phyloP scores from a whole-genome alignment of 1,140 invertebrate genomes.

The Lethocerus indicus region DNA sequence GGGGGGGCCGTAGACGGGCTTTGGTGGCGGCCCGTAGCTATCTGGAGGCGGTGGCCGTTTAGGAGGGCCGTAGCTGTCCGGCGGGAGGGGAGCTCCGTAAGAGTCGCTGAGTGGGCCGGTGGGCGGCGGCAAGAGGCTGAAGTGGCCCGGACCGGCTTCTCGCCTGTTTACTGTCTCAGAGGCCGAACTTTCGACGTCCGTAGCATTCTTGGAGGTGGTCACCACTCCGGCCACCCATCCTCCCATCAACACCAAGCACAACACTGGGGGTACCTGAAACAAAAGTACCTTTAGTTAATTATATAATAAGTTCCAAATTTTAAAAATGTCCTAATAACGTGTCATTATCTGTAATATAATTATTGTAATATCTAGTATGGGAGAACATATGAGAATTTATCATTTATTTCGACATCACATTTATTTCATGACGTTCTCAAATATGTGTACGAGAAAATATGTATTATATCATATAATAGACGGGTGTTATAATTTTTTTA shows the following conservation, averaged over 20 bases:
- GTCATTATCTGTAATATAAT: too few species aligned
- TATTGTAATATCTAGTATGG: too few species aligned
- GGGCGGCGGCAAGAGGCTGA: constrained; percentile 16
- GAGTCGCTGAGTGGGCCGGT: too few species aligned
- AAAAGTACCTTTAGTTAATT: constrained; percentile 1
- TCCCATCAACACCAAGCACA: constrained; percentile 8
- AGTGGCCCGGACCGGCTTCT: constrained; percentile 8
- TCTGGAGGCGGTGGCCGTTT: constrained; percentile 18
- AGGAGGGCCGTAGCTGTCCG: constrained; percentile 19
- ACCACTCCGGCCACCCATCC: constrained; percentile 7
- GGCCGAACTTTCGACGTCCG: constrained; percentile 3
- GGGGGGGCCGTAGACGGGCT: constrained; percentile 25
- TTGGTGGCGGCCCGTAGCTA: constrained; percentile 12
- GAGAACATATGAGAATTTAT: too few species aligned
- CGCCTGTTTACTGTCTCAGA: constrained; percentile 9
- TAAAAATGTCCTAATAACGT: too few species aligned
- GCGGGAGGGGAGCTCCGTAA: constrained; percentile 24
- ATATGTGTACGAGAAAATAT: too few species aligned
- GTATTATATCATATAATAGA: too few species aligned
- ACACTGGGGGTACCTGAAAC: constrained; percentile 12
- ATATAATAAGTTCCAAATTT: too few species aligned
- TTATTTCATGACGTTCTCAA: too few species aligned
- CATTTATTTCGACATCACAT: too few species aligned
- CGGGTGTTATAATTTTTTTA: too few species aligned
- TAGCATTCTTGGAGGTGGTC: constrained; percentile 4